Base-by-base conservation (phyloP, 2,888 invertebrate genomes). In the Ennomos quercinarius region DNA sequence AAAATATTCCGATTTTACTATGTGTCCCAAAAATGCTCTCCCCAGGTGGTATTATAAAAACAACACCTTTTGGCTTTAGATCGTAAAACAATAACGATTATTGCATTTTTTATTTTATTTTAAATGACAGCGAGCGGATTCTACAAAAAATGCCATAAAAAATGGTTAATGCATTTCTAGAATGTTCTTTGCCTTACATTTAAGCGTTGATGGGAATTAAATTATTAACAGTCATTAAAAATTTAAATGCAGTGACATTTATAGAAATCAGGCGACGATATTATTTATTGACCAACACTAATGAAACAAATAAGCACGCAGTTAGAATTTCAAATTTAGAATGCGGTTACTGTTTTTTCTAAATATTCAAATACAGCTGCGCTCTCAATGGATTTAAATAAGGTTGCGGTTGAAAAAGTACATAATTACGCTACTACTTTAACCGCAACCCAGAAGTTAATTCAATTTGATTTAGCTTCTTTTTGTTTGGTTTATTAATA, bases 31-130 rank as follows among this genome's bases (percentile, higher is more conserved):
- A 77, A 77, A 76, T 71, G 68, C 70, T 66, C 87, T 58, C 87
- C 57, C 68, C 88, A 84, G 88, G 88, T 83, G 83, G 84, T 67
- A 69, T 77, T 71, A 61, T 71, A 81, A 80, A 83, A 83, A 78
- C 71, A 57, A 77, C 73, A 80, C 74, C 76, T 77, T 79, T 71
- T 71, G 48, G 64, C 61, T 68, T 64, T 37, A 40, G 59, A 66
- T 78, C 71, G 67, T 79, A 77, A 80, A 80, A 82, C 77, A 79
- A 80, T 76, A 73, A 71, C 45, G 65, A 72, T 68, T 71, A 70
- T 64, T 60, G 66, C 54, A 65, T 72, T 64, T 63, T 70, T 48
- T 40, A 39, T 49, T 46, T 60, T 57, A 62, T 50, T 45, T 27
- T 6, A 27, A 40, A 12, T 45, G 53, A 52, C 59, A 57, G 50